Evolutionary conservation across 1,140 invertebrate genomes (phyloP), one percentile per base, ranked within the genome.

Genomic region (Lepidurus arcticus): DNA sequence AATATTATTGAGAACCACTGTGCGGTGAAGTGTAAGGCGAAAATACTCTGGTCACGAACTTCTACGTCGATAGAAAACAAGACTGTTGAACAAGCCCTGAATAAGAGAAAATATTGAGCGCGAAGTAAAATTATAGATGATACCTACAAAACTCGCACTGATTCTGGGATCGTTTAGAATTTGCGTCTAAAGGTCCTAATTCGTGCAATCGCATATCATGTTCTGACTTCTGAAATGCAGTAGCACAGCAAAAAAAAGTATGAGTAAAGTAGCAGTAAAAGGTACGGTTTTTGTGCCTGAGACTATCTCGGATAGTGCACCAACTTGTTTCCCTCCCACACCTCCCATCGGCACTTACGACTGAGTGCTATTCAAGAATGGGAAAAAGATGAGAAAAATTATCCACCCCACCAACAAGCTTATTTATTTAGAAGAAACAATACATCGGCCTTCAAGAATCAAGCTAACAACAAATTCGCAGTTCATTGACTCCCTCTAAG

Each of bases 1-100:
- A 65, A 13, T 65, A n/a, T 16, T 65, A 65, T 65, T 65, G 53
- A 65, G 53, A 65, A 65, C 53, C 53, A 65, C 53, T 65, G 53
- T 65, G 53, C 53, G 53, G 53, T 65, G 53, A 65, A 65, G 53
- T 65, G 53, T 21, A 0, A 65, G 53, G 16, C 53, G 13, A 16
- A 65, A n/a, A 65, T 21, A 65, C 7, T 21, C 21, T 65, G 3
- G 21, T 13, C 53, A 65, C 53, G 53, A 65, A 65, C 53, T 65
- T 65, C 3, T 13, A 21, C 21, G 13, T 7, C 21, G 13, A 21
- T 65, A 21, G 53, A 34, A 34, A 34, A 34, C 34, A 34, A 34
- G 34, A 34, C 34, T 34, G 34, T 34, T 34, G 34, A 34, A 34
- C 34, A 34, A 34, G 4, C 34, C 34, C 34, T 34, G 34, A 34